phyloP scores from a whole-genome alignment of 2,797 vertebrate species.

The Myotis daubentonii region DNA sequence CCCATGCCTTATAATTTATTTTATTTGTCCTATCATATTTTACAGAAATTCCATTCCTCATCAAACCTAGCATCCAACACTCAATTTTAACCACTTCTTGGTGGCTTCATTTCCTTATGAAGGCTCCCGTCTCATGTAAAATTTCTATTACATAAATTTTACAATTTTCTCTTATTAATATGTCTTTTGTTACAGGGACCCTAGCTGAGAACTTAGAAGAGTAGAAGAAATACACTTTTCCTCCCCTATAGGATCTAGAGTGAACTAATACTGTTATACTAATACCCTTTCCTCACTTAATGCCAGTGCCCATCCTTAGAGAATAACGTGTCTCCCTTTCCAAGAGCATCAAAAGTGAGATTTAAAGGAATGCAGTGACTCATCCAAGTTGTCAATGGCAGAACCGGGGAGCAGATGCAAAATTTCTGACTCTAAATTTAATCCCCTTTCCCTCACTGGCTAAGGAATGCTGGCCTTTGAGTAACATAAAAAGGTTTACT shows the following conservation, averaged over 20 bases:
- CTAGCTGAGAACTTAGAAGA: neutral
- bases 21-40: neutral
- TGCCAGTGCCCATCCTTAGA: neutral
- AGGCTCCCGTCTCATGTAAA: neutral
- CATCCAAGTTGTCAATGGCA: neutral
- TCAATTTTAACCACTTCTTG: neutral
- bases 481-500: conserved; percentile 9
- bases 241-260: neutral
- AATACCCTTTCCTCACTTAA: neutral
- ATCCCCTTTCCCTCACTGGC: neutral
- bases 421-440: conserved; percentile 34
- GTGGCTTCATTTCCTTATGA: neutral
- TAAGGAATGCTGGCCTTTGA: conserved; percentile 25
- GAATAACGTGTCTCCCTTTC: neutral
- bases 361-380: neutral
- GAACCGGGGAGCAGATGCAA: neutral
- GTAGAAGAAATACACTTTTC: neutral
- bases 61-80: neutral
- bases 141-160: neutral
- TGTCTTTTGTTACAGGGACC: neutral
- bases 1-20: neutral
- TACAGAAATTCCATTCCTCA: neutral
- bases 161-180: neutral
- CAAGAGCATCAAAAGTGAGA: neutral
- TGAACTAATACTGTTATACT: neutral